phyloP scores from a whole-genome alignment of 2,797 vertebrate species.

The Sebastolobus alascanus region DNA sequence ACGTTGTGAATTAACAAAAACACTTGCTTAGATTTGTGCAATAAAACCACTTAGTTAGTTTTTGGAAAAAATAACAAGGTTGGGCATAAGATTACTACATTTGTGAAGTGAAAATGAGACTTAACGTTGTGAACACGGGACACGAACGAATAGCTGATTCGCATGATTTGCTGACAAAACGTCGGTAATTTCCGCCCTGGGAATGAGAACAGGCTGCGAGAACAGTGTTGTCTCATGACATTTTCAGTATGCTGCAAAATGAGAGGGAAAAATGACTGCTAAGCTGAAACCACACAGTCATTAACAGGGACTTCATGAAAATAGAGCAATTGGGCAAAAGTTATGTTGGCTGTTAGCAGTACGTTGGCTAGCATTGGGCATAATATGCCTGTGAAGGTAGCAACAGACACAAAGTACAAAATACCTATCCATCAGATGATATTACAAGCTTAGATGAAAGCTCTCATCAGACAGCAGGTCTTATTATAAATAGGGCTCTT shows the following conservation, averaged over 20 bases:
- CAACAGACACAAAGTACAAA: constrained; percentile 21
- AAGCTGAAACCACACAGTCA: constrained; percentile 5
- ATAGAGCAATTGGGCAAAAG: background rate
- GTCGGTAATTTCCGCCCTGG: no score
- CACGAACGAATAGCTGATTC: no score
- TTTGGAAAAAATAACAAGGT: no score
- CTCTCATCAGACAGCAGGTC: constrained; percentile 53
- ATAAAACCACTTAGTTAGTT: background rate
- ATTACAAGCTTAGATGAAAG: constrained; percentile 57
- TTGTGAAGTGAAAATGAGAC: no score
- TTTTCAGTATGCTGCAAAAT: constrained; percentile 3
- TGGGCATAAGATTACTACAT: no score
- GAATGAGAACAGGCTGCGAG: background rate
- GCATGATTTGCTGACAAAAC: no score
- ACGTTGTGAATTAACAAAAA: no score
- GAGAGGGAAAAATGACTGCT: background rate
- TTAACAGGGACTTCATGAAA: constrained; percentile 2
- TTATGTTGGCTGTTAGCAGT: constrained; percentile 1
- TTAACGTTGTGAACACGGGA: no score
- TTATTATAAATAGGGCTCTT: constrained; percentile 55
- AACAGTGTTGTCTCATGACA: background rate
- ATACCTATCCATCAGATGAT: constrained; percentile 33
- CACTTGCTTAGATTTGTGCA: background rate
- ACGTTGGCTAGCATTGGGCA: background rate
- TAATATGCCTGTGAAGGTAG: constrained; percentile 1